Evolutionary conservation across 2,113 vertebrate genomes (phyloP).

Genomic region (Cromileptes altivelis): DNA sequence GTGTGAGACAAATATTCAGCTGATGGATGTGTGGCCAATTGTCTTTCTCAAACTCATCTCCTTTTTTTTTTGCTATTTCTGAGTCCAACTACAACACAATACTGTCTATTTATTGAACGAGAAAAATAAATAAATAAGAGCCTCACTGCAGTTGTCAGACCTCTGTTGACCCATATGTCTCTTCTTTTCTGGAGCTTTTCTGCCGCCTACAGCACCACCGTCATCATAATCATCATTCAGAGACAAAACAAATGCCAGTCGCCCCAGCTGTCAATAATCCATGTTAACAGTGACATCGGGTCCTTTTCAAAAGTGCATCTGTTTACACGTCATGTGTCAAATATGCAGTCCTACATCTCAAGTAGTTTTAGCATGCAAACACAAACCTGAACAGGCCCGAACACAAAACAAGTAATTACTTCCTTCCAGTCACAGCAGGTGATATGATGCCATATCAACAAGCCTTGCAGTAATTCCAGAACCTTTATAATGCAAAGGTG

Average conservation of each 20-base stretch:
- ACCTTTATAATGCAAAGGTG: neutral
- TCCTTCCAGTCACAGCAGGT: neutral
- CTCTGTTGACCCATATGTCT: neutral
- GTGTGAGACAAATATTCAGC: conserved; percentile 22
- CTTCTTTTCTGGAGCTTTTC: neutral
- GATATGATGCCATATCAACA: neutral
- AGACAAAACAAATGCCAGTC: neutral
- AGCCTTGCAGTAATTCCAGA: neutral
- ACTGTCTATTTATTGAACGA: neutral
- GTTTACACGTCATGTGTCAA: conserved; percentile 1
- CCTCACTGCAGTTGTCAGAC: neutral
- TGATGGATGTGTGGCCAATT: conserved; percentile 38
- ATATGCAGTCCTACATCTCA: neutral
- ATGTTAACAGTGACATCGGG: neutral
- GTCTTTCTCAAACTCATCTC: neutral
- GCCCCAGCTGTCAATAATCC: neutral
- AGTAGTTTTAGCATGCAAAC: conserved; percentile 7
- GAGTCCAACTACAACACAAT: neutral
- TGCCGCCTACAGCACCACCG: neutral
- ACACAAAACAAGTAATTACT: neutral
- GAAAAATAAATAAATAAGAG: too few species aligned
- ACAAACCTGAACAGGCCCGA: neutral
- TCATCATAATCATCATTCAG: conserved; percentile 5
- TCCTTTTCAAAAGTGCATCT: neutral
- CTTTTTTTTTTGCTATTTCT: neutral